Evolutionary conservation across 2,797 vertebrate genomes (phyloP), one percentile per base, ranked within the genome.

Genomic region (Acanthopagrus latus): DNA sequence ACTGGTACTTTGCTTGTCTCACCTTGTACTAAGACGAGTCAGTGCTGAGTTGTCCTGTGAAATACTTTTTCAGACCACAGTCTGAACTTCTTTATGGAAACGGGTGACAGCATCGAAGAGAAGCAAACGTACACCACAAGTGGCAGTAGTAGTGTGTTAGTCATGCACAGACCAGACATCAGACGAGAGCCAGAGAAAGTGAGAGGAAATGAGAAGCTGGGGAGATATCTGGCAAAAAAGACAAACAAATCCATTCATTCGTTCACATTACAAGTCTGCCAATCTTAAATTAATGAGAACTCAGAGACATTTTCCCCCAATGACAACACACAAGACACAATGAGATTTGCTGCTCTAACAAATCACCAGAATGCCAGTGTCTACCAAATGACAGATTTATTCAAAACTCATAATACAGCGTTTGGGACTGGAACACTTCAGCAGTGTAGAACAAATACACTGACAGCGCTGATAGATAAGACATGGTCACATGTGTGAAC

Each of bases 371-470:
- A 97, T 94, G 88, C 93, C 95, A 95, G 80, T 68, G 89, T 95
- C 95, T 98, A 98, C 88, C 95, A 98, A 98, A 98, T 93, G 94
- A 96, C 96, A 96, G 95, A 97, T 98, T 98, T 98, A 98, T 98
- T 98, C 96, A 95, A 96, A 97, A 94, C 90, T 96, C 96, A 96
- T 91, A 87, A 88, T 97, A 98, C 97, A 98, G 95, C 95, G 94
- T 96, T 97, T 92, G 94, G 93, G 93, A 96, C 93, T 94, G 92
- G 83, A 90, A 86, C 91, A 93, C 81, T 86, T 93, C 76, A 91
- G 72, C 83, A 89, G 92, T 94, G 95, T 94, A 95, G 96, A 96
- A 96, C 94, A 96, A 95, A 96, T 95, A 97, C 95, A 95, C 93
- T 74, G 85, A 89, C 89, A 83, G 90, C 81, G 83, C 85, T 21